Evolutionary conservation across 2,113 vertebrate species (phyloP).

Genomic region (Ictalurus furcatus): DNA sequence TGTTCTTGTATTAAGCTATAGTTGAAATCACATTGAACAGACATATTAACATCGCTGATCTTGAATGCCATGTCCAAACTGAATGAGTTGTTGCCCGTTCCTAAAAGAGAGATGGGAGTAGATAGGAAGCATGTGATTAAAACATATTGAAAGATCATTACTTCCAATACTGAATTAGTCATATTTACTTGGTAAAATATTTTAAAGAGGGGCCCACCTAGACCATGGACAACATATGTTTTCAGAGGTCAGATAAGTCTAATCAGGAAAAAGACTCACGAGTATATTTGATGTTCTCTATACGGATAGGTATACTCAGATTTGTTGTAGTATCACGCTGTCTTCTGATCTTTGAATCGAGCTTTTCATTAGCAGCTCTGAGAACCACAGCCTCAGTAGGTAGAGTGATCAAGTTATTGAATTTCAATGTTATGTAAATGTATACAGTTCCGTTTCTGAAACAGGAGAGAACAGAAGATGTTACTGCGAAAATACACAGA

Average conservation of each 20-base stretch:
- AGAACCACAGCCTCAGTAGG: not conserved
- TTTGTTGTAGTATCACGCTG: not conserved
- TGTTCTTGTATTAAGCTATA: not conserved
- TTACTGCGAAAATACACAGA: not conserved
- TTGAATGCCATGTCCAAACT: not conserved
- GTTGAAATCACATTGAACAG: not conserved
- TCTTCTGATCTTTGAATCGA: not conserved
- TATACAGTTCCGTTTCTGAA: not conserved
- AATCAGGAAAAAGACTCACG: not conserved
- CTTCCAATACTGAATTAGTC: not conserved
- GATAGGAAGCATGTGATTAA: not conserved
- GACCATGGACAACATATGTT: not conserved
- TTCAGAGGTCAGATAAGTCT: not conserved
- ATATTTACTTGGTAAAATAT: not conserved
- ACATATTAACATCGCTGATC: accelerated
- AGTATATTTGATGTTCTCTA: not conserved
- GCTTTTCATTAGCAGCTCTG: not conserved
- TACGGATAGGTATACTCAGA: not conserved
- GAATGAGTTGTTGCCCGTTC: not conserved
- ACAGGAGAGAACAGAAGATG: not conserved
- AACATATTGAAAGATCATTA: not conserved
- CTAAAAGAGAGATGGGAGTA: not conserved
- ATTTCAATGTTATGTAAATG: not conserved
- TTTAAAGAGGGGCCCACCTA: not conserved
- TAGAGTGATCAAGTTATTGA: not conserved